A percentile compares a stretch with the other conserved stretches of the same genome.
phyloP scores from a whole-genome alignment of 2,797 vertebrate genomes.

The Gymnothorax javanicus region DNA sequence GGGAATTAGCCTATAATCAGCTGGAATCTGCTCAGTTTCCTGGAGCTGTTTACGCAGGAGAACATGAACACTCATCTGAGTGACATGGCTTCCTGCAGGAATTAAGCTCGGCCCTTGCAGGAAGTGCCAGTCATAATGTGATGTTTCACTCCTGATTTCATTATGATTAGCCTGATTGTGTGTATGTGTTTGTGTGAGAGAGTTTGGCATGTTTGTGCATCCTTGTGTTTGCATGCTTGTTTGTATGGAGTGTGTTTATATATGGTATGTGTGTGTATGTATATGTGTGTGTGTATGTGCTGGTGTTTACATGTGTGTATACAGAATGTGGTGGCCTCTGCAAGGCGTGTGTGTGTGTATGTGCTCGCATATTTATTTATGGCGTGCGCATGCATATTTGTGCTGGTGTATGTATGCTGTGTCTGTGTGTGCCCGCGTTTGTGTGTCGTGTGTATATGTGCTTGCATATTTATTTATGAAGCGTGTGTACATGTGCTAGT shows the following conservation, averaged over 20 bases:
- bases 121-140: not conserved
- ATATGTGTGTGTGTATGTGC: constrained; percentile 7
- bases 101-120: not conserved
- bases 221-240: no score
- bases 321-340: no score
- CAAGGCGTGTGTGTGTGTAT: constrained; percentile 7
- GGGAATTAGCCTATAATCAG: not conserved
- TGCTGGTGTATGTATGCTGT: no score
- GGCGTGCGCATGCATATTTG: no score
- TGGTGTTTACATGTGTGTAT: constrained; percentile 22
- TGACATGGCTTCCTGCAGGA: no score
- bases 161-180: not conserved
- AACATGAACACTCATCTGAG: not conserved
- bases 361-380: no score
- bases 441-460: no score
- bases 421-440: no score
- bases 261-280: constrained; percentile 32
- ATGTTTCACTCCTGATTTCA: not conserved
- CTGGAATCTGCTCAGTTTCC: not conserved
- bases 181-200: constrained; percentile 49
- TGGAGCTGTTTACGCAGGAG: not conserved
- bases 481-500: no score
- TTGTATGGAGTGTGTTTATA: no score
- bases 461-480: no score
- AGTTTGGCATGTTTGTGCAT: constrained; percentile 25